These are phyloP conservation scores for Aratinga solstitialis DNA, from an alignment of 2,797 vertebrate genomes.

Conservation along the genomic window DNA sequence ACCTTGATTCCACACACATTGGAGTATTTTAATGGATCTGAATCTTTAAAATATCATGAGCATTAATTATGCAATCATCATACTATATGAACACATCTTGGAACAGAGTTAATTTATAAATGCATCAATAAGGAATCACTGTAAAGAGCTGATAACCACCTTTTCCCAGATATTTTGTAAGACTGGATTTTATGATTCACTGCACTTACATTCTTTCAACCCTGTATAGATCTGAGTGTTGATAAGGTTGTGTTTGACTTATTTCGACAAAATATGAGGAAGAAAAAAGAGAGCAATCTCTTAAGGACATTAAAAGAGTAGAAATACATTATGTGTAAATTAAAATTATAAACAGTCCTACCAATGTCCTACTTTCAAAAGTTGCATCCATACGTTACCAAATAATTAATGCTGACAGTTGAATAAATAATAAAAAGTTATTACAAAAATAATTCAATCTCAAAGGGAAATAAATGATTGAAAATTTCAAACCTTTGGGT, in stretches of 20 bases:
- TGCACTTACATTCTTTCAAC: background rate
- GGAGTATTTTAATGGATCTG: background rate
- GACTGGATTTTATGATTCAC: background rate
- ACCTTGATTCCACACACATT: background rate
- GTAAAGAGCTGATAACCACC: accelerated
- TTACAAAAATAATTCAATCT: background rate
- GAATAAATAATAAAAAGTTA: background rate
- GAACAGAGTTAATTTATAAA: background rate
- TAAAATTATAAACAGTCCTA: background rate
- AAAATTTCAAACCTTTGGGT: background rate
- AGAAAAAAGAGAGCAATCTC: background rate
- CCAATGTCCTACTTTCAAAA: background rate
- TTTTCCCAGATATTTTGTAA: background rate
- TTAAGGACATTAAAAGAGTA: background rate
- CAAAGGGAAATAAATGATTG: background rate
- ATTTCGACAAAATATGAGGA: background rate
- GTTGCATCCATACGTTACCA: background rate
- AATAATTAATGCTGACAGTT: background rate
- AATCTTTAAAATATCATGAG: background rate
- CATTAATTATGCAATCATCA: background rate
- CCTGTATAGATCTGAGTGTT: background rate
- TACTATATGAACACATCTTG: background rate
- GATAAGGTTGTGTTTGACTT: background rate
- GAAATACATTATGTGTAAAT: background rate
- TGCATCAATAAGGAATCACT: background rate